Evolutionary conservation across 2,113 vertebrate species (phyloP), one percentile per base, ranked within the genome.

Genomic region (Hoplias malabaricus): DNA sequence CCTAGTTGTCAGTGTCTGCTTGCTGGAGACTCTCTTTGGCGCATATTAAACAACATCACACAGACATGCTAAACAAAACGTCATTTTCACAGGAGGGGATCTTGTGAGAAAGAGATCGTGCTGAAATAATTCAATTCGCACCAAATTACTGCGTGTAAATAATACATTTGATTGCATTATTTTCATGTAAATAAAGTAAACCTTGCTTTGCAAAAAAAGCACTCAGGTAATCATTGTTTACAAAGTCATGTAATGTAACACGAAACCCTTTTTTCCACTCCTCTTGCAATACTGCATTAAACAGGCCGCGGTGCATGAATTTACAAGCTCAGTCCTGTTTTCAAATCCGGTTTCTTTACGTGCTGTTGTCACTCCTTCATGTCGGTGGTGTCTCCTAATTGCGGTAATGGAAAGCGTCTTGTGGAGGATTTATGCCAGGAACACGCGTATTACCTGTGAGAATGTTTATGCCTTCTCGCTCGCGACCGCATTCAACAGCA

Each of bases 401-500:
- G 59, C 46, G 36, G 42, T 75, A 75, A 79, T 75, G 77, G 59
- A 82, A 56, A 65, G 33, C 46, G 31, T 50, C 57, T 66, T 54
- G 65, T 38, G 46, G 19, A 34, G 21, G 63, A 65, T 36, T 16
- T 54, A 36, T 67, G 33, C 73, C 68, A 77, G 73, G 42, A 42
- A 80, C 75, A 83, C 54, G 33, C 77, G 48, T 54, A 80, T 66
- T 86, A 82, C 67, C 78, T 89, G 84, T 84, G 80, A 87, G 77
- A 83, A 43, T 81, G 79, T 80, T 62, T 59, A 14, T 69, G 73
- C 36, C 87, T 75, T 85, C 82, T 84, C 79, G 79, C 85, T 84
- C 77, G 78, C 88, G 90, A 89, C 78, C 81, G 72, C 86, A 88
- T 87, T 81, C 80, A 88, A 89, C 89, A 89, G 87, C 88, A 73